These are phyloP conservation scores for Ceratosolen solmsi DNA, from an alignment of 1,140 invertebrate species.

Conservation along the genomic window DNA sequence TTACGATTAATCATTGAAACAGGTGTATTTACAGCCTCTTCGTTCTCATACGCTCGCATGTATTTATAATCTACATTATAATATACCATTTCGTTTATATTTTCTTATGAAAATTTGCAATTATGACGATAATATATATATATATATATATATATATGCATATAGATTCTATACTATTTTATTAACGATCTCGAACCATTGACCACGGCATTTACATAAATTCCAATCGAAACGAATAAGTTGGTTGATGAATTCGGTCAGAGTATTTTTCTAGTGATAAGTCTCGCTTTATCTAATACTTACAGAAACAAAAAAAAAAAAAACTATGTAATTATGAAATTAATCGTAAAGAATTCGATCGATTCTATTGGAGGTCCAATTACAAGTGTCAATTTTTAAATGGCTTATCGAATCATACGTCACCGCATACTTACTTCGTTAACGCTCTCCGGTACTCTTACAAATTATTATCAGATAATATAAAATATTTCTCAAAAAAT, in stretches of 20 bases:
- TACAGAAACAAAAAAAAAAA: no score
- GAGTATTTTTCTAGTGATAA: not conserved
- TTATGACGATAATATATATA: not conserved
- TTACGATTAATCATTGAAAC: not conserved
- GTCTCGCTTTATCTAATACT: no score
- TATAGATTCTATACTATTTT: not conserved
- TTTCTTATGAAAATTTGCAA: not conserved
- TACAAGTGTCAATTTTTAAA: not conserved
- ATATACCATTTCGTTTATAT: not conserved
- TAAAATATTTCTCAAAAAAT: no score
- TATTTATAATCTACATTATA: not conserved
- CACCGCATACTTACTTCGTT: not conserved
- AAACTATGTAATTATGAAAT: no score
- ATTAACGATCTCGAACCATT: not conserved
- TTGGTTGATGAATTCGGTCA: no score
- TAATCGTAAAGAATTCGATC: no score
- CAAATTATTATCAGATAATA: no score
- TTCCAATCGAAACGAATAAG: not conserved
- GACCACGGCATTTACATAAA: not conserved
- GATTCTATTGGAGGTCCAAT: not conserved
- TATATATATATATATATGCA: no score
- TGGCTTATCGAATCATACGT: not conserved
- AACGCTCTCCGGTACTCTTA: no score
- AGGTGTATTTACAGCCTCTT: not conserved
- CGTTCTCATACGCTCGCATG: not conserved